Base-by-base conservation (phyloP, 1,140 invertebrate species). In the Drosophila nebulosa region DNA sequence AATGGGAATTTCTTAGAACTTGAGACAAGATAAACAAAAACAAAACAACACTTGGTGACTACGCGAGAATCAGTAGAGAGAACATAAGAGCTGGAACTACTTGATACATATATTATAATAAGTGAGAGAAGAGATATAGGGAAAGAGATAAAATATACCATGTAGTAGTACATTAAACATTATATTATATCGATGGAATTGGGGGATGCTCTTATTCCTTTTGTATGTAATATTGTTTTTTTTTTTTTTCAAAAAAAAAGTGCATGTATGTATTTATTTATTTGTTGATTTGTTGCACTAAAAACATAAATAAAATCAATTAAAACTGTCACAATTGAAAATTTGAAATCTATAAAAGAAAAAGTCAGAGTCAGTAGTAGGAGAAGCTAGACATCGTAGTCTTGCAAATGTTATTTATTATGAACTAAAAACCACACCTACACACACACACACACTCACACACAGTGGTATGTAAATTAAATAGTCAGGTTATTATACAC, bases 201-300 rank as follows among this genome's bases (percentile, higher is more conserved):
- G 14, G 50, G 52, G 51, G 52, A 55, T 55, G 16, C 30, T 35
- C 24, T 56, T 30, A 65, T 27, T 59, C 67, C 26, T 32, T 26
- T 57, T 61, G 61, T 74, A 86, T 81, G 63, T 80, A 77, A 85
- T 80, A 73, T 73, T 56, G 16, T 18, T 46, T 46, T 21, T 73
- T 67, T 56, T 32, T 32, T 32, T 32, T 12, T 32, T 9, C 10
- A 3, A 10, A 12, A 32, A 32, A 51, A 69, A 69, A 86, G 81
- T 85, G 81, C 81, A 81, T 81, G 70, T 85, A 81, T 81, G 70
- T 85, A 85, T 85, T 86, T 86, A 86, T 86, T 86, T 88, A 88
- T 86, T 81, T 81, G 81, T 85, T 85, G 74, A 81, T 85, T 85
- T 81, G 46, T 86, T 88, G 81, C 83, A 88, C 83, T 86, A 66